Base-by-base conservation (phyloP, 2,888 invertebrate genomes). In the Drosophila maculinotata region DNA sequence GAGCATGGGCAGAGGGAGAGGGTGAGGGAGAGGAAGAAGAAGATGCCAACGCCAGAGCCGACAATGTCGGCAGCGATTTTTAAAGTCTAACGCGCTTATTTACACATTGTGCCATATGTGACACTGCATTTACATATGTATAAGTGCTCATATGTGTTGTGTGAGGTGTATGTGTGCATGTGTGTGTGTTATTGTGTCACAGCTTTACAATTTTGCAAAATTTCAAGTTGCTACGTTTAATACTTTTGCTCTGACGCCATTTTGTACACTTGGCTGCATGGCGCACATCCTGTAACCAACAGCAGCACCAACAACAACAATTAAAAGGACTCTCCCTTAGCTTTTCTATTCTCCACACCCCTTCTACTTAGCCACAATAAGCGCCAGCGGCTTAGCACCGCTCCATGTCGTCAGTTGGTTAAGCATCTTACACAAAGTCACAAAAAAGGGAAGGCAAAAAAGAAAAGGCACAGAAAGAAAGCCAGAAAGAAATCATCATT, bases 41-140 rank as follows among this genome's bases (percentile, higher is more conserved):
- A 20, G 25, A 25, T 20, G 31, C 33, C 20, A 20, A 20, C 20
- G 2, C 20, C 20, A 20, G 20, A 20, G 20, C 20, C 20, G 20
- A 20, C 20, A 20, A 20, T 20, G 4, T 20, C 4, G 20, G 48
- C 85, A 71, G 62, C 71, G 65, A 71, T 70, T 79, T 84, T 76
- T 64, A 45, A 81, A 79, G 77, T 77, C 71, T 67, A 77, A 77
- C 72, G 66, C 69, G 66, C 69, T 86, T 79, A 88, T 83, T 87
- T 75, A 60, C 72, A 86, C 80, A 76, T 85, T 67, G 42, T 51
- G 67, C 70, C 69, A 68, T 71, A 84, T 78, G 85, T 79, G 72
- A 47, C 66, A 69, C 31, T 51, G 63, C 63, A 60, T 57, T 70
- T 76, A 45, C 71, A 73, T 73, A 57, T 14, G 47, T 30, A 5